These are phyloP conservation scores for Acrobasis suavella DNA, from an alignment of 2,888 invertebrate genomes.

Conservation along the genomic window DNA sequence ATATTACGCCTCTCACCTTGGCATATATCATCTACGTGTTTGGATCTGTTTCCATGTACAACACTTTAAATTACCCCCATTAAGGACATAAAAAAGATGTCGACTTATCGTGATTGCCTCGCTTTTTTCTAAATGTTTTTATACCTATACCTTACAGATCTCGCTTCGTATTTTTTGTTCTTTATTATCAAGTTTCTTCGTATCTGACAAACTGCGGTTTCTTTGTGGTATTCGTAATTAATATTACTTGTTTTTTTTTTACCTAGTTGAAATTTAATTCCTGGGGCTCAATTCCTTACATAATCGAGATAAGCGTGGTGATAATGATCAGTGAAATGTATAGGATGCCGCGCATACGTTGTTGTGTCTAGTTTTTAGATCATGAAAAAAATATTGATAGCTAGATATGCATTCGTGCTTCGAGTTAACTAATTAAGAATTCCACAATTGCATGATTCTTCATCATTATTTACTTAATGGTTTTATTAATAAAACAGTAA, in stretches of 20 bases:
- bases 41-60: slow-evolving; percentile 16
- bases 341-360: not conserved
- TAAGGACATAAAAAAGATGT: slow-evolving; percentile 32
- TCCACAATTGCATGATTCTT: not conserved
- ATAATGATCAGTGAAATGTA: not conserved
- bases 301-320: slow-evolving; percentile 15
- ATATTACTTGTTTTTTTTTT: slow-evolving; percentile 34
- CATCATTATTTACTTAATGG: not conserved
- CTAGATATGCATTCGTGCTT: not conserved
- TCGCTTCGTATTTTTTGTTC: slow-evolving; percentile 25
- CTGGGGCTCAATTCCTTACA: slow-evolving; percentile 14
- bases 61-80: slow-evolving; percentile 20
- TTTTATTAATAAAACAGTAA: not conserved
- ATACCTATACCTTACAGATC: slow-evolving; percentile 2
- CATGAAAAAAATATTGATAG: not conserved
- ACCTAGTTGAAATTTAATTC: slow-evolving; percentile 31
- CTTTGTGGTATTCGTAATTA: slow-evolving; percentile 42
- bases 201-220: slow-evolving; percentile 43
- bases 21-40: slow-evolving; percentile 17
- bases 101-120: slow-evolving; percentile 40
- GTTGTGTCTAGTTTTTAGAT: not conserved
- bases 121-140: slow-evolving; percentile 31
- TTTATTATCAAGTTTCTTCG: slow-evolving; percentile 46
- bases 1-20: slow-evolving; percentile 18
- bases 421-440: not conserved